Base-by-base conservation (phyloP, 1,140 invertebrate genomes). In the Heliconius hermathena region DNA sequence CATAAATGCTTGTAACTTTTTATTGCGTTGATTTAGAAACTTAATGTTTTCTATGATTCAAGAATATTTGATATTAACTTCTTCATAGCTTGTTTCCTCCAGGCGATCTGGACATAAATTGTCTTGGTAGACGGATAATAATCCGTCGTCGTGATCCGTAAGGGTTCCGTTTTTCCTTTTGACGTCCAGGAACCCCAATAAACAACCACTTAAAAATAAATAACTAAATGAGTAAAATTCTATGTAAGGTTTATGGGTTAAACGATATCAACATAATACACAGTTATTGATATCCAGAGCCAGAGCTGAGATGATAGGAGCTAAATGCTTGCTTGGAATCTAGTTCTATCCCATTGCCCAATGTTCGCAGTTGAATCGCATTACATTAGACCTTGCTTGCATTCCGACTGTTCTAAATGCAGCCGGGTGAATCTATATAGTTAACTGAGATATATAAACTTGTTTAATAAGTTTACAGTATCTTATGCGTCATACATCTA, bases 271-370 rank as follows among this genome's bases (percentile, higher is more conserved):
- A 66, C 71, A 77, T 74, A 77, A 78, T 26, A 74, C 46, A 78
- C 72, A 79, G 52, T 54, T 82, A 85, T 83, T 73, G 70, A 80
- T 84, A 84, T 88, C 79, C 75, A 81, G 73, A 22, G 38, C 71
- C 60, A 80, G n/a, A 72, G 71, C 79, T 73, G 77, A 84, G 78
- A 84, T 86, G 82, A 84, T 83, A 82, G 84, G 79, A 70, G 73
- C 85, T 88, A 89, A 87, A 91, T 90, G 89, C 91, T 86, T 87
- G 87, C 84, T 85, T 83, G 91, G 90, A 91, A 92, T 92, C 85
- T 85, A 83, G 82, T 87, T 89, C 88, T 87, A 83, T 83, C 79
- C 88, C 82, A 89, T 86, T 87, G 87, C 84, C 86, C 84, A 87
- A 84, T 87, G 85, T 84, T 87, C 85, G 83, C 80, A 89, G 85